phyloP scores from a whole-genome alignment of 1,140 invertebrate genomes.

The Pseudomyrmex concolor region DNA sequence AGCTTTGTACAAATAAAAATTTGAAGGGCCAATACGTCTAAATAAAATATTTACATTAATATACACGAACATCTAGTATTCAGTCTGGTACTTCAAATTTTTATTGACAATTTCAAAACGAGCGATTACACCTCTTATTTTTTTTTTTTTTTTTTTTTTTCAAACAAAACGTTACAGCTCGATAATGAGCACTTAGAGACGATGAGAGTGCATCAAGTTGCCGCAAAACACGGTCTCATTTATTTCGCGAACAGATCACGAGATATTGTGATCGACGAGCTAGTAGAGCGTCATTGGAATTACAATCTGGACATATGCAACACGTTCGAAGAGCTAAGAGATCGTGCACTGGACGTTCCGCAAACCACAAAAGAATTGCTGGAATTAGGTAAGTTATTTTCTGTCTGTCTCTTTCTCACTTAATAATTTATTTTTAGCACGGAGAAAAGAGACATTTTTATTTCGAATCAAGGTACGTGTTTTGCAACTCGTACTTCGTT shows the following conservation, averaged over 20 bases:
- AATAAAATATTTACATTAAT: too few relatives aligned
- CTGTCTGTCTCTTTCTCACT: conserved; percentile 57
- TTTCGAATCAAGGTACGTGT: too few relatives aligned
- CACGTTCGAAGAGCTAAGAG: conserved; percentile 84
- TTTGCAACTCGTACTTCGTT: too few relatives aligned
- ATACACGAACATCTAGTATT: too few relatives aligned
- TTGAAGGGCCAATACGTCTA: background rate
- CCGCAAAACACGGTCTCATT: conserved; percentile 81
- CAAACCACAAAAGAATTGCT: conserved; percentile 90
- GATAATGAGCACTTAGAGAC: conserved; percentile 85
- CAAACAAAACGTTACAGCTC: conserved; percentile 60
- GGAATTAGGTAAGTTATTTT: conserved; percentile 81
- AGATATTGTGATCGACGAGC: conserved; percentile 84
- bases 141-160: too few relatives aligned
- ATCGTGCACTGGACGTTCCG: conserved; percentile 82
- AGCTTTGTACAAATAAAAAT: background rate
- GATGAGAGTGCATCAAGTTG: conserved; percentile 73
- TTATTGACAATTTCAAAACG: too few relatives aligned
- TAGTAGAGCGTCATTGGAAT: conserved; percentile 84
- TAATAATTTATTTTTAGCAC: too few relatives aligned
- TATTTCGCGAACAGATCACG: conserved; percentile 82
- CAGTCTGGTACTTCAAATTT: too few relatives aligned
- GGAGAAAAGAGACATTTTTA: too few relatives aligned
- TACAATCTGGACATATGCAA: conserved; percentile 88
- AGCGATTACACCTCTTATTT: too few relatives aligned